Conservation (phyloP, 2,797 vertebrate genomes). For the Halcyon badia region DNA sequence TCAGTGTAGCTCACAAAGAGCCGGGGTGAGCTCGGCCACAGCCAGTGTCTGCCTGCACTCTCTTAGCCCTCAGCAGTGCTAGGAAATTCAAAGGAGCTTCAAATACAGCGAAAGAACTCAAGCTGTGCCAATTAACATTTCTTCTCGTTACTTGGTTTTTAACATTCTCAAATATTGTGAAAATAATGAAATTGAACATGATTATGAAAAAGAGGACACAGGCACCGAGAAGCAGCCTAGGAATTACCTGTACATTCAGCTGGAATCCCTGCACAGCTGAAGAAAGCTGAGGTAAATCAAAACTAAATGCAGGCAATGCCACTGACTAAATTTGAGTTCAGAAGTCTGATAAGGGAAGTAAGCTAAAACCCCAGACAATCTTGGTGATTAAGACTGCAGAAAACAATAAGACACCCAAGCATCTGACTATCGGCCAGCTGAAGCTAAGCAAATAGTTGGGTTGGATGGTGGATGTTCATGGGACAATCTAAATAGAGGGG, state of each 20-base stretch:
- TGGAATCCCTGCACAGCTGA: background rate
- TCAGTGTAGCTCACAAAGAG: background rate
- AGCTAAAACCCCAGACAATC: background rate
- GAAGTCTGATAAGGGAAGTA: background rate
- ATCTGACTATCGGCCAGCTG: background rate
- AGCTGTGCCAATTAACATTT: background rate
- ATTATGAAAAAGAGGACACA: background rate
- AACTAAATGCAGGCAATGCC: background rate
- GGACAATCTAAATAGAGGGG: background rate
- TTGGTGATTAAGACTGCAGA: background rate
- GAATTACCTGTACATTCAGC: background rate
- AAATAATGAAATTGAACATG: background rate
- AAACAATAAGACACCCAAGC: background rate
- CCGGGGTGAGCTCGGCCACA: background rate
- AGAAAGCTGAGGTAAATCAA: background rate
- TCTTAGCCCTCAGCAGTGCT: background rate
- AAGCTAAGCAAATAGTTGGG: background rate
- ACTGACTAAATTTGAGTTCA: background rate
- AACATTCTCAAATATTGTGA: background rate
- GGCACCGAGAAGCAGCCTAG: background rate
- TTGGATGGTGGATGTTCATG: background rate
- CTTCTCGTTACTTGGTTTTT: background rate
- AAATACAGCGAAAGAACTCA: background rate
- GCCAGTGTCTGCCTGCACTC: fast-evolving
- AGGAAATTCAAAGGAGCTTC: background rate